phyloP scores from a whole-genome alignment of 37 sponge, comb jelly and placozoan species.

The Mnemiopsis leidyi region DNA sequence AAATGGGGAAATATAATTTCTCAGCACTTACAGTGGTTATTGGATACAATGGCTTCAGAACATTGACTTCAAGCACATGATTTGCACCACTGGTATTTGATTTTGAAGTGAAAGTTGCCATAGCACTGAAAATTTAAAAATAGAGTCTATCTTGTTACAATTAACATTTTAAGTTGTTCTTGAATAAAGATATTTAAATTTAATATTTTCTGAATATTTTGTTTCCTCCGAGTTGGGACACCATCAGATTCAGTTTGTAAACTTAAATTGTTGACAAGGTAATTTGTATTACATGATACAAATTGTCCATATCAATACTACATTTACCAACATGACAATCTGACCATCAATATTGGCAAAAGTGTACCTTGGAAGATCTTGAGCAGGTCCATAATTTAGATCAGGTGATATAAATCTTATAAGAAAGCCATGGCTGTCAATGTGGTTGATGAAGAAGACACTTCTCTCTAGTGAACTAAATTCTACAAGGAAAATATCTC shows the following conservation, averaged over 20 bases:
- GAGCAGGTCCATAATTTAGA: slow-evolving; percentile 48
- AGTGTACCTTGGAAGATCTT: slow-evolving; percentile 56
- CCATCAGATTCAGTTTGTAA: no score
- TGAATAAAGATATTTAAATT: background rate
- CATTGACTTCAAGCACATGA: slow-evolving; percentile 56
- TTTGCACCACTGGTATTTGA: background rate
- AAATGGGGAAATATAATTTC: no score
- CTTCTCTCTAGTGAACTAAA: slow-evolving; percentile 13
- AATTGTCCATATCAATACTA: no score
- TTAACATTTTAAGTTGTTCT: background rate
- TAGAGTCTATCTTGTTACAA: no score
- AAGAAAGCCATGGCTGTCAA: slow-evolving; percentile 52
- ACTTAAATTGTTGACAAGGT: no score
- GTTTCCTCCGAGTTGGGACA: background rate
- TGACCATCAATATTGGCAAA: background rate
- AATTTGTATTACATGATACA: no score
- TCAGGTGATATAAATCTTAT: slow-evolving; percentile 31
- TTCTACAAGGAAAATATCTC: slow-evolving; percentile 48
- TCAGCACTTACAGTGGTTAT: slow-evolving; percentile 40
- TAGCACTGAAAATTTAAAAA: slow-evolving; percentile 20
- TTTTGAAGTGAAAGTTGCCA: background rate
- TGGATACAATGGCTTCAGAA: slow-evolving; percentile 50
- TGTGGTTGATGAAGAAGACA: slow-evolving; percentile 13
- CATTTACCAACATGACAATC: no score
- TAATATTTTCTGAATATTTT: background rate